phyloP scores from a whole-genome alignment of 2,797 vertebrate genomes.

The Eidolon dupreanum region DNA sequence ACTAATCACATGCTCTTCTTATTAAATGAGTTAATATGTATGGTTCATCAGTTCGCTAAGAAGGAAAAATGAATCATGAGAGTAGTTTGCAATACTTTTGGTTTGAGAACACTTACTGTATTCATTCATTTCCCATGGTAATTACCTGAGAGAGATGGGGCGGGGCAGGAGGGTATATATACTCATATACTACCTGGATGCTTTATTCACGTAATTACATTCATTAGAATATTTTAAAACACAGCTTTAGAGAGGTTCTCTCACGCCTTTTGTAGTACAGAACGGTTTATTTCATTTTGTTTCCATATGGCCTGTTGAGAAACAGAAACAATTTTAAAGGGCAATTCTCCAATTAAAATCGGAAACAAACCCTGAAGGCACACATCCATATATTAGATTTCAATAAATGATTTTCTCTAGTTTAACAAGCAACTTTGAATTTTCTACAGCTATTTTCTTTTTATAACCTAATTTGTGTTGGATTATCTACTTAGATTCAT shows the following conservation, averaged over 20 bases:
- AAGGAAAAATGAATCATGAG: not conserved
- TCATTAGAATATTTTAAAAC: conserved; percentile 69
- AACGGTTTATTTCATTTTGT: conserved; percentile 61
- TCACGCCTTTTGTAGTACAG: conserved; percentile 28
- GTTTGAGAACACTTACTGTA: not conserved
- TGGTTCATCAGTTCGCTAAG: not conserved
- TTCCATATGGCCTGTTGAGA: conserved; percentile 50
- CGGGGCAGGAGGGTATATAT: not conserved
- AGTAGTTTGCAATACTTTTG: not conserved
- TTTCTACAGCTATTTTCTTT: conserved; percentile 42
- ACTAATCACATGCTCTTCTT: not conserved
- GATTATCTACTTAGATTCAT: not conserved
- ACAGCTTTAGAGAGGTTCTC: conserved; percentile 47
- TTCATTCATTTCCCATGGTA: conserved; percentile 2
- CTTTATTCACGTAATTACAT: conserved; percentile 57
- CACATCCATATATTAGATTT: not conserved
- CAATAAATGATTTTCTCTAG: conserved; percentile 23
- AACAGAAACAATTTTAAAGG: conserved; percentile 33
- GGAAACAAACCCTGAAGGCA: conserved; percentile 6
- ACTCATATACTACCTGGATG: not conserved
- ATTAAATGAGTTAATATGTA: not conserved
- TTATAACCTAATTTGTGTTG: conserved; percentile 32
- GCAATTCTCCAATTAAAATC: conserved; percentile 56
- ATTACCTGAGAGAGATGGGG: not conserved
- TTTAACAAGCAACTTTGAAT: conserved; percentile 23